Conservation (phyloP, 2,113 vertebrate genomes). For the Ceyx margarethae region DNA sequence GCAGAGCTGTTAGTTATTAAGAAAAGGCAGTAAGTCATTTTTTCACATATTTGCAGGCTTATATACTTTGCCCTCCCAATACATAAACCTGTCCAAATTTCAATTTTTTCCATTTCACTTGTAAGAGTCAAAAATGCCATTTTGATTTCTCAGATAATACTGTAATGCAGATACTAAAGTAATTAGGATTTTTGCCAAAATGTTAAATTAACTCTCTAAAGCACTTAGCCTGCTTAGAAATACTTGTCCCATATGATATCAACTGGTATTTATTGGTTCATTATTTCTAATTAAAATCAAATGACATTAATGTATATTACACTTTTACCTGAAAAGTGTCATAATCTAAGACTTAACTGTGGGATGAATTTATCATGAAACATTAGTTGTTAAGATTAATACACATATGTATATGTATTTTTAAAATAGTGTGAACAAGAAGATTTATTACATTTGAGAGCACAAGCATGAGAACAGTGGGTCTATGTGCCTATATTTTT, state of each 20-base stretch:
- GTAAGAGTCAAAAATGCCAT: neutral
- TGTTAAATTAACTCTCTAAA: neutral
- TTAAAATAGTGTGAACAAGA: too few relatives aligned
- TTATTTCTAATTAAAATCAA: constrained; percentile 47
- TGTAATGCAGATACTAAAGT: neutral
- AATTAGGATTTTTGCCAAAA: constrained; percentile 18
- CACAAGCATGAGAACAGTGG: neutral
- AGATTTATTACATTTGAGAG: neutral
- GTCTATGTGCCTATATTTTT: neutral
- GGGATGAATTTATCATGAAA: constrained; percentile 18
- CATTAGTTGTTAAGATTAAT: neutral
- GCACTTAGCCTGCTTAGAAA: neutral
- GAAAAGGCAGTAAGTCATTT: neutral
- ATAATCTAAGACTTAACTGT: constrained; percentile 8
- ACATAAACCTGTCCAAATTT: neutral
- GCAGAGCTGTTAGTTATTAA: neutral
- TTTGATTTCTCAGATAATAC: neutral
- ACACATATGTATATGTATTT: neutral
- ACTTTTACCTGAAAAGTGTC: neutral
- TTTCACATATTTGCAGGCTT: neutral
- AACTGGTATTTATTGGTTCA: neutral
- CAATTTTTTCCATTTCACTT: neutral
- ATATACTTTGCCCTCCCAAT: neutral
- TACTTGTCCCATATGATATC: neutral
- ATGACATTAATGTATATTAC: constrained; percentile 16